These are phyloP conservation scores for Apaloderma vittatum DNA, from an alignment of 2,113 vertebrate species.

Conservation along the genomic window DNA sequence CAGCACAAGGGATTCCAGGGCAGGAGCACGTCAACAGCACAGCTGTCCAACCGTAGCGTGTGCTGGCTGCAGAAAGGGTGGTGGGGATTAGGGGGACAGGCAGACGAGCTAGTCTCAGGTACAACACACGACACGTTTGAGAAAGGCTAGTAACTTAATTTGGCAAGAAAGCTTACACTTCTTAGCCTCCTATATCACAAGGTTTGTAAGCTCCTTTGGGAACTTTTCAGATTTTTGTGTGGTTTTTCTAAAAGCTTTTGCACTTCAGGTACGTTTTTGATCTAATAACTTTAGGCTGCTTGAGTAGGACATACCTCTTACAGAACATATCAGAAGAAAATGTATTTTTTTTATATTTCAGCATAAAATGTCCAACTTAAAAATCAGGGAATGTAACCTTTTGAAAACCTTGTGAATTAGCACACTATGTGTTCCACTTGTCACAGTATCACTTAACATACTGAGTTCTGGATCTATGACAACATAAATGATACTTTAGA, in stretches of 20 bases:
- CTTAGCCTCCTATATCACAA: background rate
- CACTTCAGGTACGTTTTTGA: background rate
- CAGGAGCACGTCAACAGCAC: background rate
- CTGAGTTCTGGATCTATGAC: slow-evolving; percentile 11
- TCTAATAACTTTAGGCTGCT: background rate
- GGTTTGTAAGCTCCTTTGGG: background rate
- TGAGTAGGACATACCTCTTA: background rate
- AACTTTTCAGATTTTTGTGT: background rate
- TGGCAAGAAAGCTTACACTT: background rate
- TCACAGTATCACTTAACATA: slow-evolving; percentile 22
- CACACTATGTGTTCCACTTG: slow-evolving; percentile 6
- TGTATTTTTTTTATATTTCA: background rate
- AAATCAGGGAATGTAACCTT: background rate
- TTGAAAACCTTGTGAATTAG: slow-evolving; percentile 30
- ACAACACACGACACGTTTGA: fast-evolving
- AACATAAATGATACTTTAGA: slow-evolving; percentile 42
- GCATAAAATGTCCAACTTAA: background rate
- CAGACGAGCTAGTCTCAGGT: background rate
- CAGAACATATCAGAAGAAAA: background rate
- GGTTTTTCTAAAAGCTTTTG: background rate
- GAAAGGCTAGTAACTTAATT: background rate
- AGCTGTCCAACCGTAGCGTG: background rate
- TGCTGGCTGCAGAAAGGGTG: background rate
- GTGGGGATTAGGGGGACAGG: background rate
- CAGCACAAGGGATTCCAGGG: background rate